Evolutionary conservation across 2,113 vertebrate genomes (phyloP).

Genomic region (Marmota monax): DNA sequence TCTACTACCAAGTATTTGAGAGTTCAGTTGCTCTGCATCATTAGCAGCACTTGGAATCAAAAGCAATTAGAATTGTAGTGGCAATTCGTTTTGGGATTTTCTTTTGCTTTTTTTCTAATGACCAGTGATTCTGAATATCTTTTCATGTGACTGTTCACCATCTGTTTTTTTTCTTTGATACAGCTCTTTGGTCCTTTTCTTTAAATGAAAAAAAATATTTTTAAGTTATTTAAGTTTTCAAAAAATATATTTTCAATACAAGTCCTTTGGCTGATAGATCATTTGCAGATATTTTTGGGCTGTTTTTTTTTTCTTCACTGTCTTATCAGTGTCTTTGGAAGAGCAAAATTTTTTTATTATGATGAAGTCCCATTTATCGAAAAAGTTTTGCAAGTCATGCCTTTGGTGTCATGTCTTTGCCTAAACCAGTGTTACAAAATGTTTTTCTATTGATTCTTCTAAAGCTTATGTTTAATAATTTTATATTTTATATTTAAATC

Average conservation of each 20-base stretch:
- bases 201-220: not conserved
- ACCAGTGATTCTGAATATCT: too few species aligned
- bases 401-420: slow-evolving; percentile 34
- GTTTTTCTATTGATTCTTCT: not conserved
- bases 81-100: slow-evolving; percentile 5
- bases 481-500: not conserved
- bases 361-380: not conserved
- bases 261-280: not conserved
- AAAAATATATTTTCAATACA: not conserved
- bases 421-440: slow-evolving; percentile 1
- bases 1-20: not conserved
- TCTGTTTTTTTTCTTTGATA: not conserved
- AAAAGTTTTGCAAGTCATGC: not conserved
- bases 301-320: not conserved
- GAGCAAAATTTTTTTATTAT: not conserved
- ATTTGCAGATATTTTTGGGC: not conserved
- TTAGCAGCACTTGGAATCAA: not conserved
- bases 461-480: not conserved
- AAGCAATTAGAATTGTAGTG: not conserved
- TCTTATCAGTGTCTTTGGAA: not conserved
- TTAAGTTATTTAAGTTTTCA: not conserved
- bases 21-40: not conserved
- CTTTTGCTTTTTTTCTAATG: not conserved
- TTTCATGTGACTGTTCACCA: too few species aligned
- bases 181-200: not conserved